Conservation (phyloP, 2,888 invertebrate species). For the Morpho helenor region DNA sequence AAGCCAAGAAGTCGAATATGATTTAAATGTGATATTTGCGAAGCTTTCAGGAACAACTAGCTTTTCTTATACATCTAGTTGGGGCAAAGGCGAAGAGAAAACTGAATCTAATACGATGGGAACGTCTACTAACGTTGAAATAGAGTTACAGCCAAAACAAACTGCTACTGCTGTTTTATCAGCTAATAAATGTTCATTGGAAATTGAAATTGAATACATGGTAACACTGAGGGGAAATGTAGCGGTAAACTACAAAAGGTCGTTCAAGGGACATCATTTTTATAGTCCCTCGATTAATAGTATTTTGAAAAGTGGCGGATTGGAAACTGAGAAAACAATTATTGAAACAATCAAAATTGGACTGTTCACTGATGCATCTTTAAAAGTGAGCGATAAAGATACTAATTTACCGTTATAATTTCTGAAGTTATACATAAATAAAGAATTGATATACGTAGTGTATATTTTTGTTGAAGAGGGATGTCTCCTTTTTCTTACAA, state of each 20-base stretch:
- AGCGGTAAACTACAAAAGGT: conserved; percentile 50
- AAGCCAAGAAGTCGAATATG: conserved; percentile 52
- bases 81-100: conserved; percentile 53
- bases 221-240: conserved; percentile 50
- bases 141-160: conserved; percentile 51
- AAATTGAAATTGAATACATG: conserved; percentile 49
- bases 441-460: neutral
- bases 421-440: neutral
- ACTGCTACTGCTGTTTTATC: conserved; percentile 50
- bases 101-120: conserved; percentile 51
- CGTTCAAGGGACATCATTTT: conserved; percentile 51
- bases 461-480: too few relatives aligned
- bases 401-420: conserved; percentile 41
- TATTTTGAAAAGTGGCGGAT: conserved; percentile 43
- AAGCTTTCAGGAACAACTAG: conserved; percentile 46
- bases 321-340: conserved; percentile 40
- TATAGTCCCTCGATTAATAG: conserved; percentile 47
- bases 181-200: conserved; percentile 47
- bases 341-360: conserved; percentile 48
- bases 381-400: conserved; percentile 52
- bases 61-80: conserved; percentile 47
- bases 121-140: conserved; percentile 49
- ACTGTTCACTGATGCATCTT: conserved; percentile 47
- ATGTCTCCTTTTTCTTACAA: too few relatives aligned
- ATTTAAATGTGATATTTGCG: conserved; percentile 49